Evolutionary conservation across 92 coral and sea anemone genomes (phyloP).

Genomic region (Plumapathes pennacea): DNA sequence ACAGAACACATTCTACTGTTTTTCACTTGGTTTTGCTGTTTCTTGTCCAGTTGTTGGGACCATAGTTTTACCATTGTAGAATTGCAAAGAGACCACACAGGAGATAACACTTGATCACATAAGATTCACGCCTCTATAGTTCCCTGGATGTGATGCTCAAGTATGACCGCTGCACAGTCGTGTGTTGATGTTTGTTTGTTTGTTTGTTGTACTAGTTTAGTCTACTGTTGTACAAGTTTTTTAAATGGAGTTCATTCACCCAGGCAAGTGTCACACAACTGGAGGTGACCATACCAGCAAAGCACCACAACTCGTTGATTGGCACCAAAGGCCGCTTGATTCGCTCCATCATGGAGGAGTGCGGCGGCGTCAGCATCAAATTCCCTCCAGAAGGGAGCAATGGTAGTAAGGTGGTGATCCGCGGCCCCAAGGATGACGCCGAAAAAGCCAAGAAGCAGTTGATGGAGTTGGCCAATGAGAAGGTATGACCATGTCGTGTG

Average conservation of each 20-base stretch:
- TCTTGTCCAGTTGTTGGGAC: too few relatives aligned
- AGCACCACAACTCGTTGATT: conserved; percentile 90
- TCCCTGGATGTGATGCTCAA: too few relatives aligned
- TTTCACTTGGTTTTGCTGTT: too few relatives aligned
- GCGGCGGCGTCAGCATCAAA: conserved; percentile 97
- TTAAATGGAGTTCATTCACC: background rate
- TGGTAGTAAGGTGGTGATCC: conserved; percentile 86
- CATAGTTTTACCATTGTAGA: too few relatives aligned
- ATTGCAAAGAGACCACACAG: too few relatives aligned
- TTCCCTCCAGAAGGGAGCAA: conserved; percentile 96
- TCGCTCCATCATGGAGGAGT: conserved; percentile 98
- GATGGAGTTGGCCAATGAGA: conserved; percentile 78
- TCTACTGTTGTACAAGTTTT: background rate
- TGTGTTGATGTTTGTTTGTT: too few relatives aligned
- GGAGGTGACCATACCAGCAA: conserved; percentile 74
- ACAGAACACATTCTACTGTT: too few relatives aligned
- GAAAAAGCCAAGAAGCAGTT: conserved; percentile 96
- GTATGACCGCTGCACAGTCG: too few relatives aligned
- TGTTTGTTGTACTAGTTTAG: too few relatives aligned
- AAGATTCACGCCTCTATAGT: background rate
- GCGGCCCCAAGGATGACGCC: conserved; percentile 98
- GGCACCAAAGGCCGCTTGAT: conserved; percentile 97
- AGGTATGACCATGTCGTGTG: conserved; percentile 50
- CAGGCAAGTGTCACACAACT: conserved; percentile 89
- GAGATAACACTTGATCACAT: background rate